These are phyloP conservation scores for Poeciliopsis prolifica DNA, from an alignment of 2,113 vertebrate species.

Conservation along the genomic window DNA sequence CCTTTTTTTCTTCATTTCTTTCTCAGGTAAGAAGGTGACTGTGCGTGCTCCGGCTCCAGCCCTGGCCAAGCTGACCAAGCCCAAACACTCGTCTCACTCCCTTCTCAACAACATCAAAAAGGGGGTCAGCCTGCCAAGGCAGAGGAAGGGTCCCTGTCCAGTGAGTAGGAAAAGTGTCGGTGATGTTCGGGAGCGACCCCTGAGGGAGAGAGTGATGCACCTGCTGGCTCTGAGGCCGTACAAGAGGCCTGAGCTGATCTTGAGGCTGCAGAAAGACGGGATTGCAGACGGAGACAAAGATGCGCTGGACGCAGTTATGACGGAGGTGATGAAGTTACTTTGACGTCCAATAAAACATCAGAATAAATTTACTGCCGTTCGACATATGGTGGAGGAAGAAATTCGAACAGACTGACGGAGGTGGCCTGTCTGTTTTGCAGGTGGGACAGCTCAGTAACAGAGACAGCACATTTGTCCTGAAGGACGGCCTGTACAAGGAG, in stretches of 20 bases:
- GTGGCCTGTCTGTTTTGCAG: conserved; percentile 68
- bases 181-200: conserved; percentile 80
- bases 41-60: conserved; percentile 86
- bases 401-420: not conserved
- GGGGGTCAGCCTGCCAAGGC: conserved; percentile 21
- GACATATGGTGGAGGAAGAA: not conserved
- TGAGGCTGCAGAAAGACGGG: conserved; percentile 90
- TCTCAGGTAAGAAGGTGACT: conserved; percentile 87
- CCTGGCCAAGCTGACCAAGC: conserved; percentile 78
- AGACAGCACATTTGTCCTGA: conserved; percentile 86
- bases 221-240: conserved; percentile 94
- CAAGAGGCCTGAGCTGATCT: conserved; percentile 87
- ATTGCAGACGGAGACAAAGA: conserved; percentile 85
- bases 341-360: not conserved
- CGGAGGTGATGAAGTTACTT: conserved; percentile 79
- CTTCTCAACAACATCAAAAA: conserved; percentile 42
- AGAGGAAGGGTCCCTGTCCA: conserved; percentile 24
- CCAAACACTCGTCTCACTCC: conserved; percentile 66
- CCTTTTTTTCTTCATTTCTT: not conserved
- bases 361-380: too few species aligned
- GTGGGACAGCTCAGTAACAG: conserved; percentile 85
- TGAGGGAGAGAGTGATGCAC: conserved; percentile 88
- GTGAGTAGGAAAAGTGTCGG: conserved; percentile 31
- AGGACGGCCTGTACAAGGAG: conserved; percentile 86
- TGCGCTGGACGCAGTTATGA: conserved; percentile 84